Evolutionary conservation across 2,888 invertebrate species (phyloP).

Genomic region (Blomia tropicalis): DNA sequence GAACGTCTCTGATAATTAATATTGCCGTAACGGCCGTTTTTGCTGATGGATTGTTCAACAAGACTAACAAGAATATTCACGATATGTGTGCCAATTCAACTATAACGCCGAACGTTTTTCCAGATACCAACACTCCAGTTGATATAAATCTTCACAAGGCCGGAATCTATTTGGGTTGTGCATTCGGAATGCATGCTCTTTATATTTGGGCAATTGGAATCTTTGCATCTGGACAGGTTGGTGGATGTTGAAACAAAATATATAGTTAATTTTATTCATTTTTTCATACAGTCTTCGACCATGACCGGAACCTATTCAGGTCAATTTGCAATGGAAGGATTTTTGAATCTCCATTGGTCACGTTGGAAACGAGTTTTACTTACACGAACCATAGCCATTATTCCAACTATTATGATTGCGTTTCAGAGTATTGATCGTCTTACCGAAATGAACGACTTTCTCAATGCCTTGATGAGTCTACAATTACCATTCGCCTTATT

Average conservation of each 20-base stretch:
- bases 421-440: constrained; percentile 46
- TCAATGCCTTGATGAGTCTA: constrained; percentile 70
- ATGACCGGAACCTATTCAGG: constrained; percentile 38
- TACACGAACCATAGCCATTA: constrained; percentile 64
- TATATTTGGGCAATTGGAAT: constrained; percentile 38
- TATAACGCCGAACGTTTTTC: constrained; percentile 8
- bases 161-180: constrained; percentile 34
- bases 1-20: constrained; percentile 69
- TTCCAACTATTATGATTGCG: constrained; percentile 45
- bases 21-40: constrained; percentile 74
- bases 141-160: constrained; percentile 18
- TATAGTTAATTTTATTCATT: constrained; percentile 31
- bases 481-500: constrained; percentile 73
- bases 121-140: constrained; percentile 5
- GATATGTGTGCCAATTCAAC: background rate
- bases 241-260: background rate
- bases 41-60: constrained; percentile 58
- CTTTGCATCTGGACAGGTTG: constrained; percentile 33
- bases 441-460: constrained; percentile 62
- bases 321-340: constrained; percentile 43
- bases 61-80: constrained; percentile 46
- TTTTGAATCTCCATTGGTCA: constrained; percentile 64
- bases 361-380: constrained; percentile 70
- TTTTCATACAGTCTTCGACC: constrained; percentile 35
- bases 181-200: constrained; percentile 35